Evolutionary conservation across 2,113 vertebrate genomes (phyloP), one percentile per base, ranked within the genome.

Genomic region (Colius striatus): DNA sequence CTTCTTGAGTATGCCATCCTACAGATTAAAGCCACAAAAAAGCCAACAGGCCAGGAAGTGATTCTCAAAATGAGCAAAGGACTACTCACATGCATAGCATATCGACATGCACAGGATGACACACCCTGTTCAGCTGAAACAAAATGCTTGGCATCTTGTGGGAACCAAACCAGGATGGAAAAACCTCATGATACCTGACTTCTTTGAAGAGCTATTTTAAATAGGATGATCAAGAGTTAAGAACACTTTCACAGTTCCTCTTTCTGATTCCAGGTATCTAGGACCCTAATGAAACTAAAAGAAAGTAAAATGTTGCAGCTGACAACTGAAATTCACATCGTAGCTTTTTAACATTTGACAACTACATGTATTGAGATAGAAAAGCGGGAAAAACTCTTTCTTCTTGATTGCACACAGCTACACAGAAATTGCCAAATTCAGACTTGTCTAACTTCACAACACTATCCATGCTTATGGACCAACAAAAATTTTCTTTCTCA

Each of bases 61-160:
- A 71, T 21, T 74, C 20, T 47, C 61, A 55, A 62, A 86, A 50
- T 36, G 48, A 80, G 10, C 18, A 54, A 41, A 55, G 16, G 21
- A 65, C 65, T 67, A 71, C 12, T 74, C 36, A 50, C 6, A 10
- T 0, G 0, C 0, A 0, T 11, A 58, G 55, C 34, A 71, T 60
- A 71, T 23, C 62, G 38, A 43, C 34, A 63, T 18, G 23, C 41
- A 70, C 50, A 85, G n/a, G 45, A 30, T 38, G 17, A 41, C 9
- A 61, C 10, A 53, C 4, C 0, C 7, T 62, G n/a, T 12, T 70
- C 27, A 66, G 25, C 8, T 90, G n/a, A 68, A 75, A 73, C 16
- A 79, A 74, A 89, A 61, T 14, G 26, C 8, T 57, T 43, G 66
- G 51, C 27, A 67, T 20, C 51, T 83, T 77, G 27, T 43, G n/a